Base-by-base conservation (phyloP, 2,797 vertebrate genomes). In the Pyrocephalus nanus region DNA sequence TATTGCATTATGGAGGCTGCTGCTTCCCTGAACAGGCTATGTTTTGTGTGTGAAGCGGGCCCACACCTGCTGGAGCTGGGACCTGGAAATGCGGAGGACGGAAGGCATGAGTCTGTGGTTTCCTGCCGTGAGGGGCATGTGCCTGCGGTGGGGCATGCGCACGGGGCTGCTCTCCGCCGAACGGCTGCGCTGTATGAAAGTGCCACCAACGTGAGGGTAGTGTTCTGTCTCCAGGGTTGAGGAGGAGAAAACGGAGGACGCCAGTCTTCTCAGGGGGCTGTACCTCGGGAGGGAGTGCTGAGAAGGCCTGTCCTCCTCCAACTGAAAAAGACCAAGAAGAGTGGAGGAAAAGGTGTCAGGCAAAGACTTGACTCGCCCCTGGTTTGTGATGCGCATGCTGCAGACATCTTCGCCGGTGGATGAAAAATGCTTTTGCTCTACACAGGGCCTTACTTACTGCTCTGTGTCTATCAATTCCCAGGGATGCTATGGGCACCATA, bases 221-320 rank as follows among this genome's bases (percentile, higher is more conserved):
- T 99, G 99, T 98, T 99, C 99, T 42, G 99, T 99, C 98, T 99
- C 99, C 98, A 99, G 97, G 79, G 99, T 99, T 97, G 99, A 99
- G 97, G 99, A 99, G 96, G 99, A 99, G 98, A 99, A 99, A 97
- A 99, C 99, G 96, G 99, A 99, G 98, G 99, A 99, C 96, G 99
- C 99, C 98, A 99, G 98, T 98, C 99, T 98, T 98, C 99, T 98
- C 97, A 99, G 98, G 98, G 99, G 99, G 98, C 99, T 99, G 98
- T 99, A 98, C 97, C 99, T 98, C 87, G 98, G 98, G 98, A 98
- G 98, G 97, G 98, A 98, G 97, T 98, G 98, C 98, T 98, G 98
- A 98, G 98, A 98, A 95, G 98, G 98, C 97, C 99, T 98, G 95
- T 99, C 99, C 96, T 99, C 99, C 95, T 99, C 99, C 98, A 98